These are phyloP conservation scores for Miltochrista miniata DNA, from an alignment of 2,888 invertebrate genomes.

Conservation along the genomic window DNA sequence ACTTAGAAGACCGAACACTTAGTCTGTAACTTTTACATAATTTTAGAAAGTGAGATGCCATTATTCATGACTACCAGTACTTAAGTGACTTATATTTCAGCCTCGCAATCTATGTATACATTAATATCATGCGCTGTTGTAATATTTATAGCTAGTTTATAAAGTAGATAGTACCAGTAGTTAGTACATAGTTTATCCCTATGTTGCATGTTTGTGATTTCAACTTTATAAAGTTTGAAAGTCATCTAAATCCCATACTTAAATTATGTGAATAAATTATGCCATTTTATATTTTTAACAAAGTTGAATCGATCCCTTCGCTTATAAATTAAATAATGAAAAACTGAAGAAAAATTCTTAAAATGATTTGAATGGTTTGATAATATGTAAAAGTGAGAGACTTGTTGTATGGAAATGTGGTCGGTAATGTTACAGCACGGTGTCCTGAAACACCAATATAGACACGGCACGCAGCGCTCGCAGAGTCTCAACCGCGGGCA, in stretches of 20 bases:
- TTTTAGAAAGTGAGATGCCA: no score
- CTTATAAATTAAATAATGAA: not conserved
- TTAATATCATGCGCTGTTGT: slow-evolving; percentile 10
- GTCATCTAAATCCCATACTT: slow-evolving; percentile 27
- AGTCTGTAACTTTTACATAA: no score
- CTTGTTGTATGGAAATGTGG: slow-evolving; percentile 19
- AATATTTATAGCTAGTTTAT: slow-evolving; percentile 13
- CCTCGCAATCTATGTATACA: not conserved
- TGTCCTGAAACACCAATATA: slow-evolving; percentile 85
- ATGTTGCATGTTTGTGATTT: slow-evolving; percentile 40
- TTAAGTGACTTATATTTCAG: no score
- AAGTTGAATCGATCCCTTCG: not conserved
- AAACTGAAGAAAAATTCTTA: not conserved
- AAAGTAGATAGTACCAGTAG: slow-evolving; percentile 21
- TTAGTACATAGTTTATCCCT: slow-evolving; percentile 20
- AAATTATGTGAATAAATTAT: slow-evolving; percentile 12
- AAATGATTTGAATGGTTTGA: not conserved
- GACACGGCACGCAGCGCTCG: slow-evolving; percentile 86
- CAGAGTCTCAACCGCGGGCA: slow-evolving; percentile 90
- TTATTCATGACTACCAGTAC: no score
- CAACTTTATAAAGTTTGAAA: slow-evolving; percentile 15
- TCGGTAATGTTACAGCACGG: slow-evolving; percentile 82
- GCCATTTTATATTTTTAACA: slow-evolving; percentile 13
- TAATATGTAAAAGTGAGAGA: not conserved
- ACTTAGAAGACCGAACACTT: no score